Evolutionary conservation across 2,113 vertebrate genomes (phyloP).

Genomic region (Papio anubis): DNA sequence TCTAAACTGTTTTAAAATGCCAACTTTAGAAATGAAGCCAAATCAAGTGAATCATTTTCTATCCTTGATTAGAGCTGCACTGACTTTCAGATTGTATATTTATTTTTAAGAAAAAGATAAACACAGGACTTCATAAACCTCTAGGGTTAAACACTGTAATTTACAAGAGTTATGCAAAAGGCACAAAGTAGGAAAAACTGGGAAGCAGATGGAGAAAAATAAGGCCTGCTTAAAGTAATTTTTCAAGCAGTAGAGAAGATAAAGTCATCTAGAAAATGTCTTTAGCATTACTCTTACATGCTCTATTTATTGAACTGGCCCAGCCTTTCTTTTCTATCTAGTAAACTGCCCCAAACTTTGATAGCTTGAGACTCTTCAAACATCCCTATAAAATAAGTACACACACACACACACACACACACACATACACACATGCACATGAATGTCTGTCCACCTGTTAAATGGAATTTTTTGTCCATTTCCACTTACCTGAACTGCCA

Average conservation of each 20-base stretch:
- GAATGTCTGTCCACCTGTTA: background rate
- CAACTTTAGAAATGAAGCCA: constrained; percentile 58
- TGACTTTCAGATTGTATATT: constrained; percentile 7
- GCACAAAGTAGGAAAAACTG: background rate
- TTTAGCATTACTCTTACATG: background rate
- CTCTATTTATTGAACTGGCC: background rate
- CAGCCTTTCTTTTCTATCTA: background rate
- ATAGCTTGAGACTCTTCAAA: constrained; percentile 28
- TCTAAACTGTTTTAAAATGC: background rate
- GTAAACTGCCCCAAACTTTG: constrained; percentile 11
- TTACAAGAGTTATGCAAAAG: background rate
- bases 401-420: background rate
- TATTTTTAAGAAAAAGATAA: constrained; percentile 20
- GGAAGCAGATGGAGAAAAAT: background rate
- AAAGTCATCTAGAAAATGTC: background rate
- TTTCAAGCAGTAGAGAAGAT: background rate
- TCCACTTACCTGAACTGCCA: background rate
- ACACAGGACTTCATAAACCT: constrained; percentile 31
- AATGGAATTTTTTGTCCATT: background rate
- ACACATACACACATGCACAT: background rate
- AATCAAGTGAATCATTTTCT: constrained; percentile 43
- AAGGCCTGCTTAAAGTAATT: background rate
- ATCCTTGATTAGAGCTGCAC: background rate
- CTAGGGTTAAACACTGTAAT: background rate
- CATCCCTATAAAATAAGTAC: background rate